Conservation (phyloP, 35 echinoderm and acorn worm genomes). For the Strongylocentrotus purpuratus region DNA sequence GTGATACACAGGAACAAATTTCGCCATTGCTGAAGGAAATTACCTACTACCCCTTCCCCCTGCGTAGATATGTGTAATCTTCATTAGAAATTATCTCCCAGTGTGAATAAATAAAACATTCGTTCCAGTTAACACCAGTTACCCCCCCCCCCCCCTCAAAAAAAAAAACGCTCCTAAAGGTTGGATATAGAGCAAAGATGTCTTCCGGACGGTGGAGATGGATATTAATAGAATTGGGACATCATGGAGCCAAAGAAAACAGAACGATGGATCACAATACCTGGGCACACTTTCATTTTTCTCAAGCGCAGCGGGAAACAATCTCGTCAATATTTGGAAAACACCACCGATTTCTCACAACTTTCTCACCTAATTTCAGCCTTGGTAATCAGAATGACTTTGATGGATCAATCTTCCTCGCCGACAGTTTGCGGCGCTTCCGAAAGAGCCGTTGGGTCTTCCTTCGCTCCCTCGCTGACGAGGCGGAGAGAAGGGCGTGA, state of each 20-base stretch:
- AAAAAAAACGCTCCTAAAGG: not conserved
- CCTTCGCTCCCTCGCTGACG: not conserved
- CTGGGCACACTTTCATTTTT: constrained; percentile 32
- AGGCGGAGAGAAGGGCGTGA: not conserved
- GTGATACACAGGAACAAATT: no score
- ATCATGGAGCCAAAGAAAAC: not conserved
- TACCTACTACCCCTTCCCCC: no score
- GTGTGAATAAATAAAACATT: no score
- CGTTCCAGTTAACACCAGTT: not conserved
- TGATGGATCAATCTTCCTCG: not conserved
- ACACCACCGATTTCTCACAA: constrained; percentile 27
- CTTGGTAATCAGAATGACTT: not conserved
- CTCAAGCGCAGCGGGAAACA: not conserved
- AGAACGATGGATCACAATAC: not conserved
- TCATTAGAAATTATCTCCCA: no score
- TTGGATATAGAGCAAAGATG: not conserved
- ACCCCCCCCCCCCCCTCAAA: not conserved
- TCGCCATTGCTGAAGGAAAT: no score
- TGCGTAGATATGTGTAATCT: no score
- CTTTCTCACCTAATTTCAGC: constrained; percentile 17
- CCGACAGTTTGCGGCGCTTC: constrained; percentile 14
- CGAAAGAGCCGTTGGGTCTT: constrained; percentile 3
- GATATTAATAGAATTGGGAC: not conserved
- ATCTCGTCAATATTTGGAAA: constrained; percentile 14
- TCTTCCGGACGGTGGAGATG: not conserved